Base-by-base conservation (phyloP, 2,797 vertebrate genomes). In the Hoplostethus atlanticus region DNA sequence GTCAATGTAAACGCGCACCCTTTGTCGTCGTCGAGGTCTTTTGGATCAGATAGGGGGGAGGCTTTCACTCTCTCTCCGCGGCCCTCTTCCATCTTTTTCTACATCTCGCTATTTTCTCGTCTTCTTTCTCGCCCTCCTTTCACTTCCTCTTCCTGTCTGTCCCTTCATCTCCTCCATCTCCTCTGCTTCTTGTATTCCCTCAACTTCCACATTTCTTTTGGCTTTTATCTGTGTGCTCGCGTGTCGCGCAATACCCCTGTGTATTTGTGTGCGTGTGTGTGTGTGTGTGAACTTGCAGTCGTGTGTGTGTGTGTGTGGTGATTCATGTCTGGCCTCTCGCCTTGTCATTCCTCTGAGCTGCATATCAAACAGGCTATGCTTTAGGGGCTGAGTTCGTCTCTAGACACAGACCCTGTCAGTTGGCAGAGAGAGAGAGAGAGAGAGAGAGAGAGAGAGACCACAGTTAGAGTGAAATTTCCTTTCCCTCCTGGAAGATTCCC, bases 361-460 rank as follows among this genome's bases (percentile, higher is more conserved):
- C 87, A 91, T 93, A 87, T 87, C 88, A 93, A 92, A 76, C 83
- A 88, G 88, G 77, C 84, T 60, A 28, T 34, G 76, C 84, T 90
- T 77, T 52, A 46, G 74, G 77, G 73, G 58, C 79, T 17, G 74
- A 75, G 64, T 81, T 69, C 0, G 63, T 83, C 87, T 88, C 83
- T 10, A 79, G 78, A 83, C 71, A 70, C 76, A 80, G 77, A 81
- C 75, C 68, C 77, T 74, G 85, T 87, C 84, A 84, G 87, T 68
- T 68, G 81, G 65, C 31, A 9, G 38, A 9, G 62, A 25, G 25
- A 21, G 36, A 48, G 17, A 1, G 11, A 11, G 1, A 13, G 1
- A 28, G 1, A 28, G 1, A n/a, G 31, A 38, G 54, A 57, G 31
- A n/a, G 54, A 50, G 46, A 6, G 47, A 17, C 16, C 47, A n/a